A percentile compares a stretch with the other conserved stretches of the same genome.
Evolutionary conservation across 2,888 invertebrate genomes (phyloP).

Genomic region (Trichopoda pennipes): DNA sequence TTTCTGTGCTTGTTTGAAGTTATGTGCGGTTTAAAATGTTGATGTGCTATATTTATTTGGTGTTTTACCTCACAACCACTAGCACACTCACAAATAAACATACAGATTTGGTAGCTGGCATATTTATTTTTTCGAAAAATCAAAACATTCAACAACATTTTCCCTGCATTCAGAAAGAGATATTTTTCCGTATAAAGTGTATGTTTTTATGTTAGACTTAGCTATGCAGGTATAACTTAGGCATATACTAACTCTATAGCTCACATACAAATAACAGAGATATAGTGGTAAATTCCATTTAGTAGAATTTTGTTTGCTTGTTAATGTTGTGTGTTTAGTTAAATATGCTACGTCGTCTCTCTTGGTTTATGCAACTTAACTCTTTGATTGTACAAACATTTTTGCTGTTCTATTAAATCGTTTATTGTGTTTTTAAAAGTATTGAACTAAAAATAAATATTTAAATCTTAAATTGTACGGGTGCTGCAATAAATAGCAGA

Average conservation of each 20-base stretch:
- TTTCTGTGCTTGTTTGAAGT: slow-evolving; percentile 12
- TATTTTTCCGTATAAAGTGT: neutral
- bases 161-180: neutral
- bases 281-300: neutral
- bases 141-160: slow-evolving; percentile 24
- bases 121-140: slow-evolving; percentile 25
- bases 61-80: slow-evolving; percentile 57
- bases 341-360: neutral
- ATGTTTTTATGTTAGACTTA: neutral
- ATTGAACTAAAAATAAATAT: too few relatives aligned
- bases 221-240: neutral
- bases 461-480: too few relatives aligned
- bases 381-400: neutral
- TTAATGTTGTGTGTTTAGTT: too few relatives aligned
- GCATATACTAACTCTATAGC: neutral
- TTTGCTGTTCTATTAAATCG: too few relatives aligned
- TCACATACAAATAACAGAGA: neutral
- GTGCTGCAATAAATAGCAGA: too few relatives aligned
- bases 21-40: slow-evolving; percentile 48
- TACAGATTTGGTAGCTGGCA: neutral
- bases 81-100: slow-evolving; percentile 55
- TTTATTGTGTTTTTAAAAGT: too few relatives aligned
- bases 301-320: neutral
- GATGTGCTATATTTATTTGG: slow-evolving; percentile 59
- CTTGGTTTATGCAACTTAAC: slow-evolving; percentile 49